Percentiles rank a stretch among this genome's conserved stretches.
phyloP scores from a whole-genome alignment of 1,140 invertebrate species.

The Neodiprion pinetum region DNA sequence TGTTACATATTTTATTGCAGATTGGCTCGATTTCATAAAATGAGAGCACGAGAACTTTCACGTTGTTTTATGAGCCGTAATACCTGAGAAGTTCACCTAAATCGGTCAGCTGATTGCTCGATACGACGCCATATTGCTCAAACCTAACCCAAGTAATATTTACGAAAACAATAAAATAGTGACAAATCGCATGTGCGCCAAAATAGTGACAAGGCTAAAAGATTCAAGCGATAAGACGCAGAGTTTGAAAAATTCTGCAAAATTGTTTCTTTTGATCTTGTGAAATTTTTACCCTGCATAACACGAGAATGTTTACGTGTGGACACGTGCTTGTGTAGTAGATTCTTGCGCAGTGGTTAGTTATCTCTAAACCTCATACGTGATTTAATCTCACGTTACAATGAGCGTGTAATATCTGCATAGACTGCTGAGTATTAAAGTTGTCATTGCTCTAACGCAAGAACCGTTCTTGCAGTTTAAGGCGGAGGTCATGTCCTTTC shows the following conservation, averaged over 20 bases:
- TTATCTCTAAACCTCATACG: too few species aligned
- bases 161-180: constrained; percentile 2
- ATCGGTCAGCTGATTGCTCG: too few species aligned
- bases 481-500: constrained; percentile 4
- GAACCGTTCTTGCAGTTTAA: not conserved
- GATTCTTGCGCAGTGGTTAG: not conserved
- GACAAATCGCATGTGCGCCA: not conserved
- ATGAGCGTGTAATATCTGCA: not conserved
- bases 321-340: not conserved
- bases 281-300: not conserved
- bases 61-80: too few species aligned
- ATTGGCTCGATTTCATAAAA: too few species aligned
- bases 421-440: not conserved
- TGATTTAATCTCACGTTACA: not conserved
- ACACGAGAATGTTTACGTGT: not conserved
- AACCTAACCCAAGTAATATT: too few species aligned
- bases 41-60: too few species aligned
- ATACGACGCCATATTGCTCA: too few species aligned
- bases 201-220: not conserved
- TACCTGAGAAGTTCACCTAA: too few species aligned
- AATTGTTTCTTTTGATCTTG: too few species aligned
- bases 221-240: too few species aligned
- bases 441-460: not conserved
- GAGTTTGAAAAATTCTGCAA: too few species aligned
- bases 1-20: too few species aligned